Base-by-base conservation (phyloP, 1,140 invertebrate species). In the Antheraea mylitta region DNA sequence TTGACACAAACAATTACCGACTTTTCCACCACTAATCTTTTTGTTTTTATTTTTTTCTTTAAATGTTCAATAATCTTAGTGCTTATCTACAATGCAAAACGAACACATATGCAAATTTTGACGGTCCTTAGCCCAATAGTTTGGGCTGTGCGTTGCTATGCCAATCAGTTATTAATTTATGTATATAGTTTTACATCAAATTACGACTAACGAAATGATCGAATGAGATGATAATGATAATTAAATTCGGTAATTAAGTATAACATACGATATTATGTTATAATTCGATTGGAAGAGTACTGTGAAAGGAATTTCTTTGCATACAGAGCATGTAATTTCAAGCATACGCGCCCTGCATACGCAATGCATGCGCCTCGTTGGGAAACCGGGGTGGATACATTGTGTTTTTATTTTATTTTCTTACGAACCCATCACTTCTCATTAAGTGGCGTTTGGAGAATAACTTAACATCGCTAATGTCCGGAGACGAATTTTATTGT, bases 371-470 rank as follows among this genome's bases (percentile, higher is more conserved):
- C 65, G 71, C 64, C 74, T 79, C 73, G 74, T 77, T 73, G 77
- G 78, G 81, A 82, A 78, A 79, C 81, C 62, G 78, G 77, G 85
- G 78, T 79, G 74, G 81, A 88, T 86, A 76, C 82, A 88, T 86
- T 91, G 87, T 90, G 80, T 90, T 88, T 90, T 89, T 89, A 78
- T 82, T 85, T 79, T 80, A 90, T 90, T 92, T 92, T 92, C 90
- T 87, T 88, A 90, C 78, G 88, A 92, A 92, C 90, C 86, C 90
- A 92, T 92, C 88, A 92, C 83, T 92, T 92, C 90, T 92, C 88
- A 92, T 92, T 92, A 92, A 92, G 83, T 85, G 85, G 83, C 90
- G 90, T 90, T 90, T 86, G 87, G 84, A 90, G 90, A 92, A 92
- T 92, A 92, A 88, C 78, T 92, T 92, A 87, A 80, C 88, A 90